Evolutionary conservation across 2,888 invertebrate species (phyloP).

Genomic region (Ceriagrion tenellum): DNA sequence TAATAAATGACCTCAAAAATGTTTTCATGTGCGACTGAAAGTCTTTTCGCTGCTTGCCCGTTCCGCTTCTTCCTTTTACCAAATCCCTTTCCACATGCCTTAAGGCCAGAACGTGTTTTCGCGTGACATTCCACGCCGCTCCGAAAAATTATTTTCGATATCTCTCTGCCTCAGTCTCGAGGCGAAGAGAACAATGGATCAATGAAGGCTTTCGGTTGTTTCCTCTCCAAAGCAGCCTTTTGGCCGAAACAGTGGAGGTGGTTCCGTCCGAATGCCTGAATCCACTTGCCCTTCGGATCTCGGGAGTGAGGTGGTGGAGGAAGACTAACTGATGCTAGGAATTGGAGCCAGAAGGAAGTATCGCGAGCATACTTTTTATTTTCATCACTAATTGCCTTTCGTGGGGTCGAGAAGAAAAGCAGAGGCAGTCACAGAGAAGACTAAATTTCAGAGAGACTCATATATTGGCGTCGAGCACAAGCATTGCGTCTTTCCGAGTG

Average conservation of each 20-base stretch:
- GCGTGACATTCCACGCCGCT: neutral
- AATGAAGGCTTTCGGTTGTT: neutral
- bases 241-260: neutral
- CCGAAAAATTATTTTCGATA: neutral
- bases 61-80: neutral
- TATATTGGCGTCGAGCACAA: neutral
- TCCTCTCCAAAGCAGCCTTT: neutral
- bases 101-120: neutral
- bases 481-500: too few species aligned
- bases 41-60: neutral
- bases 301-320: neutral
- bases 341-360: neutral
- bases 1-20: too few species aligned
- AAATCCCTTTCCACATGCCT: too few species aligned
- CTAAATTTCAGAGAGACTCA: neutral
- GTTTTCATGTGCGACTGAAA: neutral
- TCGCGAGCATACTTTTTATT: neutral
- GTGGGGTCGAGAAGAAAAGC: neutral
- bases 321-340: neutral
- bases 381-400: neutral
- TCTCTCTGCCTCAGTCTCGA: neutral
- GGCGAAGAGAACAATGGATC: neutral
- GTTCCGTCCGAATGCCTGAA: neutral
- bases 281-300: neutral
- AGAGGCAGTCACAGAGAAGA: neutral